These are phyloP conservation scores for Sinelater perroti DNA, from an alignment of 2,888 invertebrate species.

Conservation along the genomic window DNA sequence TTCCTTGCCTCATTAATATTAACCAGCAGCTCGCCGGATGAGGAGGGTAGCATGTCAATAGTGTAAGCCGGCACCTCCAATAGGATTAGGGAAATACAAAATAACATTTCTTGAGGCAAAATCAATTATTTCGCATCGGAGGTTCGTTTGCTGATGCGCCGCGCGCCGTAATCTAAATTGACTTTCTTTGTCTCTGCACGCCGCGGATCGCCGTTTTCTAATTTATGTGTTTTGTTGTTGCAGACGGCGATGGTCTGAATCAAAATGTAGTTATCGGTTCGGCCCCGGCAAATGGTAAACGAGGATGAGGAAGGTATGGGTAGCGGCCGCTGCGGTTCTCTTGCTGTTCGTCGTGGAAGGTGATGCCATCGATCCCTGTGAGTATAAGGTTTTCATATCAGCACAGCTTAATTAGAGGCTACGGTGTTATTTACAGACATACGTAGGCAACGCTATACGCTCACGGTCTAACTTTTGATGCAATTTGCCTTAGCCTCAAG, in stretches of 20 bases:
- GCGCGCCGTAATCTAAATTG: constrained; percentile 22
- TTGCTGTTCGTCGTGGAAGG: constrained; percentile 44
- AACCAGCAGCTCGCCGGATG: constrained; percentile 47
- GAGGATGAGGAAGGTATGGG: constrained; percentile 49
- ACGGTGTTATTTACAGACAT: no score
- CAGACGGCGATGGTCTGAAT: constrained; percentile 51
- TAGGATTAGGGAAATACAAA: constrained; percentile 54
- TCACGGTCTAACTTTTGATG: no score
- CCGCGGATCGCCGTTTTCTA: background rate
- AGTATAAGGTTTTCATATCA: no score
- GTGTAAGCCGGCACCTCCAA: constrained; percentile 53
- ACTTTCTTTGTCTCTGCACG: constrained; percentile 18
- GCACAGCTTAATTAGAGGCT: no score
- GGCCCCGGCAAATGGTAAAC: constrained; percentile 24
- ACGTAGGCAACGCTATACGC: no score
- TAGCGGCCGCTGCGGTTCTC: constrained; percentile 43
- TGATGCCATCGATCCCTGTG: constrained; percentile 56
- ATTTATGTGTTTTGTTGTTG: constrained; percentile 43
- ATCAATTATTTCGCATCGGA: constrained; percentile 52
- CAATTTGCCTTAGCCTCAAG: no score
- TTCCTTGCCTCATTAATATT: constrained; percentile 56
- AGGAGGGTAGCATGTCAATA: constrained; percentile 52
- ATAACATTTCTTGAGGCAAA: constrained; percentile 53
- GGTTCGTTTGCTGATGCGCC: constrained; percentile 50
- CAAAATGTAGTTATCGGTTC: constrained; percentile 32